phyloP scores from a whole-genome alignment of 2,797 vertebrate species.

The Nannoperca obscura region DNA sequence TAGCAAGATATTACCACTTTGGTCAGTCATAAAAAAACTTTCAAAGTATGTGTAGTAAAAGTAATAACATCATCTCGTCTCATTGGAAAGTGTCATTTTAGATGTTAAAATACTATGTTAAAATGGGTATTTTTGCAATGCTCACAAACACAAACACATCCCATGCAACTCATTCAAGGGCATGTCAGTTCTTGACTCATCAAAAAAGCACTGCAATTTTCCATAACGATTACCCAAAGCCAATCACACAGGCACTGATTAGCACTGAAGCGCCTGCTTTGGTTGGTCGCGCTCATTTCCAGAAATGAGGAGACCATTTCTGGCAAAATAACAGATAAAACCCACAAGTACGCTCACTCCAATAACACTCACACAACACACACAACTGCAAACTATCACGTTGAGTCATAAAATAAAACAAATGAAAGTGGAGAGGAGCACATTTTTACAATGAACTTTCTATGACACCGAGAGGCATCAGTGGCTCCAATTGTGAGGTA shows the following conservation, averaged over 20 bases:
- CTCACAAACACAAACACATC: conserved; percentile 33
- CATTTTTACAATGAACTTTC: conserved; percentile 27
- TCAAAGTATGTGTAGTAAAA: conserved; percentile 12
- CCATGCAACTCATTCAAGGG: conserved; percentile 43
- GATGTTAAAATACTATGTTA: conserved; percentile 24
- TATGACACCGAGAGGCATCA: conserved; percentile 11
- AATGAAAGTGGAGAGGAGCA: not conserved
- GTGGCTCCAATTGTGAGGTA: not conserved
- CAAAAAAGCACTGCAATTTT: conserved; percentile 52
- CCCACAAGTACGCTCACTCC: conserved; percentile 10
- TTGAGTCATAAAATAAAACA: conserved; percentile 16
- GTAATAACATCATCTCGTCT: conserved; percentile 14
- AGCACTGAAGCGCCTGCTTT: conserved; percentile 48
- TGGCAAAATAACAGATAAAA: conserved; percentile 34
- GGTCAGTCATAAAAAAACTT: conserved; percentile 5
- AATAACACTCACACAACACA: conserved; percentile 7
- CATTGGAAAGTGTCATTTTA: conserved; percentile 28
- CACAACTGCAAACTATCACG: conserved; percentile 4
- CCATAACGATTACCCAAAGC: conserved; percentile 60
- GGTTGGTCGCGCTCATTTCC: conserved; percentile 47
- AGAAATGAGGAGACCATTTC: conserved; percentile 31
- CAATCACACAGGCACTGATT: conserved; percentile 60
- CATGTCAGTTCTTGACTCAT: conserved; percentile 53
- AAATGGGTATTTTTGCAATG: conserved; percentile 8
- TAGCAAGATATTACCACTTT: conserved; percentile 14